A percentile compares a stretch with the other conserved stretches of the same genome.
These are phyloP conservation scores for Otis tarda DNA, from an alignment of 2,113 vertebrate genomes.

Conservation along the genomic window DNA sequence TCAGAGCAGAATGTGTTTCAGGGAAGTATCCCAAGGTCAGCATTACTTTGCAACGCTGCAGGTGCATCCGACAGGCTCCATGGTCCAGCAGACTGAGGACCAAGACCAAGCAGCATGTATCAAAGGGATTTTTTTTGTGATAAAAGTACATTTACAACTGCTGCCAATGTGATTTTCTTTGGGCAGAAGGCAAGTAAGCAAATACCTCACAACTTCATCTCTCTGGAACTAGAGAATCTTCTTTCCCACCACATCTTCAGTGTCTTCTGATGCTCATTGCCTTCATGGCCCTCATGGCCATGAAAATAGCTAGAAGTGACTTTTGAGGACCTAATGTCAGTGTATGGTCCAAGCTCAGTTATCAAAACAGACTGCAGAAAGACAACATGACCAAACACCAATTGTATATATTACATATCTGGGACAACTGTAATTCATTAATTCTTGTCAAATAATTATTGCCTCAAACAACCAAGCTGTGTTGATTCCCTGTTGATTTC, in stretches of 20 bases:
- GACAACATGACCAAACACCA: not conserved
- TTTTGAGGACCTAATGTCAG: not conserved
- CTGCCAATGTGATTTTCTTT: not conserved
- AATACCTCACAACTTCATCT: not conserved
- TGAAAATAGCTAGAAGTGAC: not conserved
- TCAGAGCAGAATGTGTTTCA: not conserved
- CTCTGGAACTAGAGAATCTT: not conserved
- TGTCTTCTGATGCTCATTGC: not conserved
- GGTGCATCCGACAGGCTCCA: not conserved
- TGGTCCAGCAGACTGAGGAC: not conserved
- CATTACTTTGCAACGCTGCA: not conserved
- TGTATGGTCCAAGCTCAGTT: not conserved
- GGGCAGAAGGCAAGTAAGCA: not conserved
- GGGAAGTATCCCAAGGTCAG: constrained; percentile 34
- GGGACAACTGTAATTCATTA: not conserved
- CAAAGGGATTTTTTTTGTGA: not conserved
- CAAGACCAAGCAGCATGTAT: not conserved
- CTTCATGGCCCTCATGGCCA: not conserved
- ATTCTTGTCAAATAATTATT: not conserved
- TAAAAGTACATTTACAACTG: not conserved
- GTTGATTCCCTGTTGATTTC: not conserved
- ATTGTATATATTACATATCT: accelerated
- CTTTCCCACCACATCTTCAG: not conserved
- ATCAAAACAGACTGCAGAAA: not conserved
- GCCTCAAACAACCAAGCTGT: not conserved